A percentile compares a stretch with the other conserved stretches of the same genome.
Evolutionary conservation across 2,888 invertebrate genomes (phyloP).

Genomic region (Eupithecia vulgata): DNA sequence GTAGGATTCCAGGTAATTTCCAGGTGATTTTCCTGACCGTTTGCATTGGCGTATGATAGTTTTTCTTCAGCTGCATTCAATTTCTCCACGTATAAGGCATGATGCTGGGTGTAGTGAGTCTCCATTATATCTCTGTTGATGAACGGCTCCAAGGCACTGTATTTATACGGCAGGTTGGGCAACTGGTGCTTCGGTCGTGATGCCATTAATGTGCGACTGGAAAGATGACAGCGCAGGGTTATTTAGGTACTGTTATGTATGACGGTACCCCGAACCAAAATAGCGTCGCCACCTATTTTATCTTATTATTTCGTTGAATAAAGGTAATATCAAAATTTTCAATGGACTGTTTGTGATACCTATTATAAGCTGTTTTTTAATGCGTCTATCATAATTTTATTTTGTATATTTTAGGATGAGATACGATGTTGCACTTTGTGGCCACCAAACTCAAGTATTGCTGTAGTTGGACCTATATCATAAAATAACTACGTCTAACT

Average conservation of each 20-base stretch:
- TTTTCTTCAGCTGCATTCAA: constrained; percentile 1
- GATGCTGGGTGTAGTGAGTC: not conserved
- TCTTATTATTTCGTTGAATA: no score
- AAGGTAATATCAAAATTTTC: no score
- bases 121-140: not conserved
- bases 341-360: no score
- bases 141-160: constrained; percentile 7
- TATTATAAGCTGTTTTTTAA: no score
- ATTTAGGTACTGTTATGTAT: not conserved
- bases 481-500: no score
- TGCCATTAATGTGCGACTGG: not conserved
- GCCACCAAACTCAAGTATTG: no score
- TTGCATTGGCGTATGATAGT: not conserved
- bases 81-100: not conserved
- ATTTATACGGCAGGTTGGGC: not conserved
- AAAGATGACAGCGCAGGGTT: not conserved
- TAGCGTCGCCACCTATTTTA: no score
- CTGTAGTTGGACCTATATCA: no score
- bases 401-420: no score
- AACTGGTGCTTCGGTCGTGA: not conserved
- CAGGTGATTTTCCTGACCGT: not conserved
- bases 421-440: no score
- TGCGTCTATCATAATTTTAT: no score
- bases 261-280: no score
- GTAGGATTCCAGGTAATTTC: not conserved